Evolutionary conservation across 2,113 vertebrate genomes (phyloP), one percentile per base, ranked within the genome.

Genomic region (Paramormyrops kingsleyae): DNA sequence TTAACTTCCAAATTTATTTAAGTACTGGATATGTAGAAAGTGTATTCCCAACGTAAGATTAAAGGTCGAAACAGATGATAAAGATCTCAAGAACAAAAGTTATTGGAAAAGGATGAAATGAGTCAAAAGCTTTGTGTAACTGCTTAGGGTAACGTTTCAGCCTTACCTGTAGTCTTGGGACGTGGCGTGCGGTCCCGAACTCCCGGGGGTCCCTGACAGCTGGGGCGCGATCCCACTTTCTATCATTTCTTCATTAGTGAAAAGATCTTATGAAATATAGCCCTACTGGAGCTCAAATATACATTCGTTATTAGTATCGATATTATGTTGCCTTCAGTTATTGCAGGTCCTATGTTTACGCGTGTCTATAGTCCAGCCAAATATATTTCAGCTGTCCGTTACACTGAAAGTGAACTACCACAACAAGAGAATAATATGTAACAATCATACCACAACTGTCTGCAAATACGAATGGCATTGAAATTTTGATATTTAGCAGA

Each of bases 201-300:
- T 62, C 21, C 53, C 87, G 12, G 24, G 85, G 17, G n/a, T 35
- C 46, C 47, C 85, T 53, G 56, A 44, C 35, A 62, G 53, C 35
- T 46, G 52, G 21, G 52, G 56, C 31, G 52, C 42, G 42, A 66
- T 44, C 56, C 56, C 87, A 44, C 56, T 88, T 46, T 88, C 87
- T 88, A 88, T 88, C 87, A 88, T 88, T 66, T 88, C 87, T 56
- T 88, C 42, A 66, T 46, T 84, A 47, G 8, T 12, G 53, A 66
- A 87, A 35, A 53, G 47, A 87, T 56, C 5, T 47, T n/a, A 17
- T 53, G 13, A 13, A 35, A 8, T 87, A 27, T 87, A 49, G 8
- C 12, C 5, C 46, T 50, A 5, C 21, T 70, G 31, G 5, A 31
- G 10, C 2, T 35, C 8, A 39, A 39, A 77, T 35, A 77, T 77